Conservation (phyloP, 2,113 vertebrate species). For the Symphodus melops region DNA sequence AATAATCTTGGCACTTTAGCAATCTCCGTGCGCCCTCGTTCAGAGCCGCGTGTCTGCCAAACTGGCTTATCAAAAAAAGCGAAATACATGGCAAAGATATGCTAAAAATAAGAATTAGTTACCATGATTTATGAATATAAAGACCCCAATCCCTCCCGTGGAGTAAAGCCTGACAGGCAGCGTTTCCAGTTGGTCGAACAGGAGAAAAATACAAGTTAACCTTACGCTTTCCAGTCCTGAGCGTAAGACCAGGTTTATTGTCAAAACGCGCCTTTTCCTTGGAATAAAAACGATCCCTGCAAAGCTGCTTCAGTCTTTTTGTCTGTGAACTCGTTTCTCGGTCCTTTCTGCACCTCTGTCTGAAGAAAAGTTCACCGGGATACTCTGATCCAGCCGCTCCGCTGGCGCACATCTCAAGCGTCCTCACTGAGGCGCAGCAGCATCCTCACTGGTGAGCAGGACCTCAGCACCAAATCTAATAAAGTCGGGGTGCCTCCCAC, state of each 20-base stretch:
- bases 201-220: slow-evolving; percentile 41
- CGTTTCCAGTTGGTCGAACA: slow-evolving; percentile 7
- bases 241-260: slow-evolving; percentile 13
- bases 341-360: slow-evolving; percentile 10
- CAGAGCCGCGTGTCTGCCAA: slow-evolving; percentile 45
- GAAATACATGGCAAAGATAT: not conserved
- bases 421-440: slow-evolving; percentile 53
- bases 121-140: not conserved
- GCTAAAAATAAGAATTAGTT: not conserved
- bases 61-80: not conserved
- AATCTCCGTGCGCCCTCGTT: slow-evolving; percentile 51
- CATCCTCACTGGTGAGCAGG: slow-evolving; percentile 65
- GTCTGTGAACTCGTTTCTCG: slow-evolving; percentile 19
- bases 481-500: slow-evolving; percentile 71
- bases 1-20: not conserved
- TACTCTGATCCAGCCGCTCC: slow-evolving; percentile 29
- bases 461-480: slow-evolving; percentile 69
- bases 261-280: slow-evolving; percentile 19
- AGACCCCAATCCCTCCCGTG: not conserved
- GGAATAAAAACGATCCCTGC: slow-evolving; percentile 14
- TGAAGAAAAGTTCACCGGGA: slow-evolving; percentile 47
- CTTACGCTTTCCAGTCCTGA: slow-evolving; percentile 37
- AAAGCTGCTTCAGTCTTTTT: not conserved
- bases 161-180: not conserved
- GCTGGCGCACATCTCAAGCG: slow-evolving; percentile 40